phyloP scores from a whole-genome alignment of 2,797 vertebrate species.

The Lepus townsendii region DNA sequence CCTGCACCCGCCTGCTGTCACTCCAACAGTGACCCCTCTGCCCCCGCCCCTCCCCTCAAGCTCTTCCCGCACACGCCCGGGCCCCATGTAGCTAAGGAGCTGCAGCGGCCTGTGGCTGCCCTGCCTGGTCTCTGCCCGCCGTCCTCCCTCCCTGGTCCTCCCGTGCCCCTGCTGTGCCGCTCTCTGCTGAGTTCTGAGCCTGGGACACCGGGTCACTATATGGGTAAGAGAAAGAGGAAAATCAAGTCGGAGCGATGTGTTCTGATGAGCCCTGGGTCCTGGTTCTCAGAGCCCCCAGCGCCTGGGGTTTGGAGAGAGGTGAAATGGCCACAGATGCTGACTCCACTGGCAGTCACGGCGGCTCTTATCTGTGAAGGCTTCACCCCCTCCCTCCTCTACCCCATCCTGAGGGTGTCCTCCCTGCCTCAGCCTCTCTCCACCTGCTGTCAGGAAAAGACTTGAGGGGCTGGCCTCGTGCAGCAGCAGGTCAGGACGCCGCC shows the following conservation, averaged over 20 bases:
- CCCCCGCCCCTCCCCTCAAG: neutral
- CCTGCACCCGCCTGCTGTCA: conserved; percentile 48
- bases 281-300: neutral
- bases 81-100: accelerated
- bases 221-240: neutral
- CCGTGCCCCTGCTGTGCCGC: too few species aligned
- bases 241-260: neutral
- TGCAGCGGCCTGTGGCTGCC: neutral
- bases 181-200: neutral
- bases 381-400: neutral
- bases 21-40: neutral
- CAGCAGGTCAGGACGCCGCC: too few species aligned
- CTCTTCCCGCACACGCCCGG: neutral
- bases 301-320: neutral
- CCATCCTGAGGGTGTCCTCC: neutral
- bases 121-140: neutral
- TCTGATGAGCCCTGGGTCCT: neutral
- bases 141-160: neutral
- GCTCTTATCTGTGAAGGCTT: neutral
- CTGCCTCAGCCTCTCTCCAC: neutral
- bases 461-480: neutral
- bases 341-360: neutral
- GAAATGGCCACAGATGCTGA: neutral
- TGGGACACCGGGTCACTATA: neutral
- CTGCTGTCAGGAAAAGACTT: neutral